Base-by-base conservation (phyloP, 2,888 invertebrate species). In the Troilus luridus region DNA sequence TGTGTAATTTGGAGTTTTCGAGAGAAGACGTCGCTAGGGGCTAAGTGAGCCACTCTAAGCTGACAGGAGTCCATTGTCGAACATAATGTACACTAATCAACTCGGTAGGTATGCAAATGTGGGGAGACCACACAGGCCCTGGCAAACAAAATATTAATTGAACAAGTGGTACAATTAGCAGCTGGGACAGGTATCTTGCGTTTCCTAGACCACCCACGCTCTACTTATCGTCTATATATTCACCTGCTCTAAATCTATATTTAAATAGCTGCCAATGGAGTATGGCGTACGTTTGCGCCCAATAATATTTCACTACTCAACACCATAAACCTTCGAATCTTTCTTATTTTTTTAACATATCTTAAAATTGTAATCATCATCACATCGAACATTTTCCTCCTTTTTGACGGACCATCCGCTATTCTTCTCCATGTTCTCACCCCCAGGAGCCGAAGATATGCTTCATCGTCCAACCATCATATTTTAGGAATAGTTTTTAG, bases 131-230 rank as follows among this genome's bases (percentile, higher is more conserved):
- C 85, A 85, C 85, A 85, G 85, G 56, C 8, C 11, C 56, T 58
- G 14, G 85, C 56, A 85, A 85, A 85, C 85, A 85, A 77, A 77
- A 85, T 85, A 85, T 85, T 85, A 85, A 85, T 85, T 85, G 85
- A 85, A 85, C 85, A 85, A 85, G 85, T 85, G 85, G 12, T 85
- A 85, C 56, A 85, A 85, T 85, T 85, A 85, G n/a, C 54, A 85
- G 85, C 56, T 85, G 85, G 17, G 11, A 77, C 2, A 77, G 8
- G n/a, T 7, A 5, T 0, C 24, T 62, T 5, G 56, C 21, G 85
- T 85, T 85, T 56, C 10, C 2, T 85, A n/a, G 85, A 56, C 85
- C 85, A 85, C 85, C 85, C 85, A 85, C 56, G 21, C 21, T 11
- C 9, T 19, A 8, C 64, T 64, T n/a, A n/a, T 24, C 72, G 41